phyloP scores from a whole-genome alignment of 2,888 invertebrate genomes.

The Microctonus brassicae region DNA sequence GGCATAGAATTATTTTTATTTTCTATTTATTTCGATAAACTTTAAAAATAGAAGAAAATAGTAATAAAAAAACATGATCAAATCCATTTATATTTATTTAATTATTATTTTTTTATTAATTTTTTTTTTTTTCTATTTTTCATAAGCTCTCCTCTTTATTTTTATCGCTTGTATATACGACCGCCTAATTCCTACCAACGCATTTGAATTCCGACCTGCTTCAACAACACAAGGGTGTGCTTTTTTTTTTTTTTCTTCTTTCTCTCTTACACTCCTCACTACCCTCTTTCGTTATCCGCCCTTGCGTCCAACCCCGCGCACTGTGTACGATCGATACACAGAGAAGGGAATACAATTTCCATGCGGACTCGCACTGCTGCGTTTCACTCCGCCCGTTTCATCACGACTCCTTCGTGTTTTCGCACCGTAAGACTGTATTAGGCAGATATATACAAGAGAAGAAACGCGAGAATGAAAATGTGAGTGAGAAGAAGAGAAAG shows the following conservation, averaged over 20 bases:
- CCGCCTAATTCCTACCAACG: conserved; percentile 32
- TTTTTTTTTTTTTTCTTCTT: too few species aligned
- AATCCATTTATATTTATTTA: not conserved
- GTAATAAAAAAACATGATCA: not conserved
- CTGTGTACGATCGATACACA: conserved; percentile 30
- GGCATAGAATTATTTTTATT: not conserved
- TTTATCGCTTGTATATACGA: not conserved
- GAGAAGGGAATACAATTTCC: conserved; percentile 33
- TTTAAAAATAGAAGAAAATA: not conserved
- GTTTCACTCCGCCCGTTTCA: conserved; percentile 13
- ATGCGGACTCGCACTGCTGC: conserved; percentile 18
- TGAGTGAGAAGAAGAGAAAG: not conserved
- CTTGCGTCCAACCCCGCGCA: conserved; percentile 15
- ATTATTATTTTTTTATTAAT: not conserved
- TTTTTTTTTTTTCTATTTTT: not conserved
- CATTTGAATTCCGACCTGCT: conserved; percentile 43
- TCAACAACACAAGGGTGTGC: conserved; percentile 27
- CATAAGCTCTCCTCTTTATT: not conserved
- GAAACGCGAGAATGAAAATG: not conserved
- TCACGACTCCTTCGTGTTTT: conserved; percentile 16
- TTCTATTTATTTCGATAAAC: not conserved
- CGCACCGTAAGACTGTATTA: not conserved
- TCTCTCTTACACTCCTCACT: conserved; percentile 10
- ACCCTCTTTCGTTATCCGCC: not conserved
- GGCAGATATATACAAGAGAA: not conserved